Percentiles rank a stretch among this genome's conserved stretches.
These are phyloP conservation scores for Himalopsyche tibetana DNA, from an alignment of 2,888 invertebrate genomes.

Conservation along the genomic window DNA sequence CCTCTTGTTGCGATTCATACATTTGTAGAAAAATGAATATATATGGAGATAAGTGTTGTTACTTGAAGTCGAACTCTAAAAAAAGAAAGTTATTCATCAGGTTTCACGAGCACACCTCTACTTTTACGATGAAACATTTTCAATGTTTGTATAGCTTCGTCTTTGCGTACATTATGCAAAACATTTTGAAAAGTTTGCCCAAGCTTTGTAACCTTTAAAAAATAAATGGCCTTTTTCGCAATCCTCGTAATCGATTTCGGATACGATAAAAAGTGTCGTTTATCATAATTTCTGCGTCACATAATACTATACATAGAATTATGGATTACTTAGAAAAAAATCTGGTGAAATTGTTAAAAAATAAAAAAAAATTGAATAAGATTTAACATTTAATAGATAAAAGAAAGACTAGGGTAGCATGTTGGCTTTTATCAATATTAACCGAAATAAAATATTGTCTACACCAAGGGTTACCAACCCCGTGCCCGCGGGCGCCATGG, in stretches of 20 bases:
- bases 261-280: conserved; percentile 24
- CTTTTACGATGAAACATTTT: not conserved
- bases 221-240: conserved; percentile 24
- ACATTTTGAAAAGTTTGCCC: not conserved
- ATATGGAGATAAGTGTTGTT: no score
- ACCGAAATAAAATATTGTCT: no score
- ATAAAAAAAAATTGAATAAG: no score
- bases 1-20: no score
- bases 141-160: not conserved
- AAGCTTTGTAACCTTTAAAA: conserved; percentile 29
- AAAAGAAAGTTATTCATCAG: not conserved
- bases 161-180: conserved; percentile 22
- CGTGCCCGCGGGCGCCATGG: no score
- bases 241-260: conserved; percentile 31
- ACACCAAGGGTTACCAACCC: no score
- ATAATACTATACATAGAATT: not conserved
- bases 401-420: no score
- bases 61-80: not conserved
- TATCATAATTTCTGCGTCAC: not conserved
- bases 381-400: no score
- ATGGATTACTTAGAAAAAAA: not conserved
- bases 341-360: not conserved
- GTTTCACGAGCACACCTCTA: not conserved
- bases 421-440: no score
- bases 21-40: no score